A percentile compares a stretch with the other conserved stretches of the same genome.
Evolutionary conservation across 2,797 vertebrate species (phyloP).

Genomic region (Cyprinodon diabolis): DNA sequence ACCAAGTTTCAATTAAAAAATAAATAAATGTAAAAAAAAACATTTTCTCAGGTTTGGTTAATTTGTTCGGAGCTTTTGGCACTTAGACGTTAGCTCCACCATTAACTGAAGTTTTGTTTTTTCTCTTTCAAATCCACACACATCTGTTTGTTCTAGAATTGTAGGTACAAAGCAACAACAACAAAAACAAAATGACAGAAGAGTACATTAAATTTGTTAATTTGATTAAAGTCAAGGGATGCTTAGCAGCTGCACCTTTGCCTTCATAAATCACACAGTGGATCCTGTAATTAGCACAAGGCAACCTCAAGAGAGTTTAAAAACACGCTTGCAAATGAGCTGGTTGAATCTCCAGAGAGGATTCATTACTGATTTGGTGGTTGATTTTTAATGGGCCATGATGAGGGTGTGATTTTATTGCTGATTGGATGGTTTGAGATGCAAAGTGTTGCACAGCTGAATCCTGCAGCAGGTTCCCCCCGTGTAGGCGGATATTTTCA

Average conservation of each 20-base stretch:
- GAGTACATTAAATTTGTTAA: slow-evolving; percentile 41
- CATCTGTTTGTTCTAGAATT: slow-evolving; percentile 37
- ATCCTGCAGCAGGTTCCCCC: slow-evolving; percentile 30
- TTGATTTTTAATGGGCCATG: slow-evolving; percentile 56
- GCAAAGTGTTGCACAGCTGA: not conserved
- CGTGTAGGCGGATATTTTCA: slow-evolving; percentile 37
- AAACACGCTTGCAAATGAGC: slow-evolving; percentile 46
- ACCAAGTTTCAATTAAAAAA: not conserved
- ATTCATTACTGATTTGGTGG: slow-evolving; percentile 44
- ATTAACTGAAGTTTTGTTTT: slow-evolving; percentile 13
- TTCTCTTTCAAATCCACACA: slow-evolving; percentile 3
- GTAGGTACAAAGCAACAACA: slow-evolving; percentile 31
- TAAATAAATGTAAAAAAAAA: slow-evolving; percentile 26
- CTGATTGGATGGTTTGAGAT: slow-evolving; percentile 9
- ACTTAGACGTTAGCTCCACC: slow-evolving; percentile 24
- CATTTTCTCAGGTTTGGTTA: slow-evolving; percentile 13
- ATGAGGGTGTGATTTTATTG: slow-evolving; percentile 57
- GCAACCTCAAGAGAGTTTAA: slow-evolving; percentile 34
- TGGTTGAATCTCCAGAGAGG: slow-evolving; percentile 45
- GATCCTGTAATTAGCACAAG: slow-evolving; percentile 62
- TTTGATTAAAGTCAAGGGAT: slow-evolving; percentile 57
- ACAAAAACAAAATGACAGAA: slow-evolving; percentile 32
- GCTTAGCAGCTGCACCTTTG: slow-evolving; percentile 32
- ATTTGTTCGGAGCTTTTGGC: slow-evolving; percentile 31
- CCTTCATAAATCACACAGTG: slow-evolving; percentile 58